Base-by-base conservation (phyloP, 2,888 invertebrate genomes). In the Xanthia togata region DNA sequence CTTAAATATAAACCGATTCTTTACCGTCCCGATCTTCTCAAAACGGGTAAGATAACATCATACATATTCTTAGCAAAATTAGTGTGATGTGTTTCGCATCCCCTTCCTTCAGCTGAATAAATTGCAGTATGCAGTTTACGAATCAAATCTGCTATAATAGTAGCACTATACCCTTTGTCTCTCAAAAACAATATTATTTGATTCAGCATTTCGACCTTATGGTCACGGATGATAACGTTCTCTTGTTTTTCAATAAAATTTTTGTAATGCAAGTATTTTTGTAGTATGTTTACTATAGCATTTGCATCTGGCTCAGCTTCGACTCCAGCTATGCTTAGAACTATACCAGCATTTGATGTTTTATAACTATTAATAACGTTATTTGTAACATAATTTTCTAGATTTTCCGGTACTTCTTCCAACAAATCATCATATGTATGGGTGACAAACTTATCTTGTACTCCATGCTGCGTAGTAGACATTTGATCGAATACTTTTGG, bases 301-400 rank as follows among this genome's bases (percentile, higher is more conserved):
- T 38, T 64, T 23, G 83, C 82, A 64, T 81, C 78, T 1, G 65
- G 65, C 4, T 84, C 53, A 6, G 63, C 55, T 23, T 84, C 31
- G 0, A 74, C 35, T 23, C 69, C 78, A 2, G 55, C 69, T 70
- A 75, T 59, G 26, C 72, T 78, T 17, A 67, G 14, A 20, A 69
- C 44, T 57, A 74, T 50, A 0, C 53, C 77, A 31, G 57, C 17
- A 47, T 63, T 62, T 12, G 50, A 68, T 35, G 57, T 0, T 47
- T 17, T 50, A 57, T 65, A 72, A 50, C 11, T 65, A 44, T 81
- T 3, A 26, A 72, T 14, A n/a, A 65, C 50, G 9, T 72, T 57
- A n/a, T 70, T 20, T 31, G 50, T 57, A 26, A 62, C 14, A 68
- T 69, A 70, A 11, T 57, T 44, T 20, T 62, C 38, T 59, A 69